Base-by-base conservation (phyloP, 2,888 invertebrate genomes). In the Scaeva pyrastri region DNA sequence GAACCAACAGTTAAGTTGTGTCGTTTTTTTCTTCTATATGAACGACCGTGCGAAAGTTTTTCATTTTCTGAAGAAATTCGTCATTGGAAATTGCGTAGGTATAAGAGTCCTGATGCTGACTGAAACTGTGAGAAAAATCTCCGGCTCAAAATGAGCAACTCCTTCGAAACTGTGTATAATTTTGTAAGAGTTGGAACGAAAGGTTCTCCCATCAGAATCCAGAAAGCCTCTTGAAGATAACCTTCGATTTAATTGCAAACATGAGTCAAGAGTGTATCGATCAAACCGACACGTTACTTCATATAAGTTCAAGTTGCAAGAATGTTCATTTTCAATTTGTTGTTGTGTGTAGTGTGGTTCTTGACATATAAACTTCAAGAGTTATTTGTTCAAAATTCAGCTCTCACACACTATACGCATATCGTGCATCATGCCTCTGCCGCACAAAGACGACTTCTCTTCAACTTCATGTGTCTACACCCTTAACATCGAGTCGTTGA, bases 61-160 rank as follows among this genome's bases (percentile, higher is more conserved):
- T 8, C 50, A 50, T 48, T 68, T 19, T 60, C 19, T 4, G n/a
- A n/a, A 66, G 19, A 2, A 72, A 19, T 16, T 45, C 36, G 1
- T 31, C 45, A 12, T 5, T 0, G 2, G 8, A n/a, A 26, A 14
- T 12, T 14, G 5, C 19, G 19, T 50, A 16, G 7, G 41, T 45
- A 16, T 11, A 11, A 19, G 5, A 4, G 41, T 14, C 60, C 16
- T 55, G 26, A 26, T n/a, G n/a, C n/a, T n/a, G n/a, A n/a, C n/a
- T n/a, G 45, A 70, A 73, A 76, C 81, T 81, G 81, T 86, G 86
- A 86, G 86, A 86, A 86, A 86, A 74, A 50, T 62, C 16, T 52
- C 7, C 6, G n/a, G n/a, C 39, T 26, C 31, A 5, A 86, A 81
- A 71, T 81, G 81, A 86, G 71, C 71, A 86, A 50, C 41, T 52